phyloP scores from a whole-genome alignment of 2,797 vertebrate genomes.

The Spinibarbus caldwelli region DNA sequence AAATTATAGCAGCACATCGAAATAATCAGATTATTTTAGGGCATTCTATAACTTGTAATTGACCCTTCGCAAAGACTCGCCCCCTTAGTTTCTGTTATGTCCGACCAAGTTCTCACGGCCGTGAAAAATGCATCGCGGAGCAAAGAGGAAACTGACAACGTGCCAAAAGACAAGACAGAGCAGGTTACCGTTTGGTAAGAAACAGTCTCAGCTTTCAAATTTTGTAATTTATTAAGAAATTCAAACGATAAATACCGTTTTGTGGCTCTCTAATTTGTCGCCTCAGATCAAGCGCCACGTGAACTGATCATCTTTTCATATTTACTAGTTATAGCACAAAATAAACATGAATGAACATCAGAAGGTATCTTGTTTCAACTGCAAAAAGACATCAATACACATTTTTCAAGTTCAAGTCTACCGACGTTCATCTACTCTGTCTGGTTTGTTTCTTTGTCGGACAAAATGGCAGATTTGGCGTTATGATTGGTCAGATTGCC shows the following conservation, averaged over 20 bases:
- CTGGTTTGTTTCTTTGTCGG: too few species aligned
- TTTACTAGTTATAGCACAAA: background rate
- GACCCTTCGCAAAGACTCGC: background rate
- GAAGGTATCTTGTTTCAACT: background rate
- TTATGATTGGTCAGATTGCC: background rate
- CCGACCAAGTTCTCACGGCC: too few species aligned
- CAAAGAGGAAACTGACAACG: too few species aligned
- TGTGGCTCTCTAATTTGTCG: too few species aligned
- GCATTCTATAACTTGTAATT: background rate
- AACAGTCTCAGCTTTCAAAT: too few species aligned
- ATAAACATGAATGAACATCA: background rate
- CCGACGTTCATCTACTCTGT: too few species aligned
- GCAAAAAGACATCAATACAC: background rate
- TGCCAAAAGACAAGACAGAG: too few species aligned
- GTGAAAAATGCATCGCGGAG: too few species aligned
- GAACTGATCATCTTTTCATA: background rate
- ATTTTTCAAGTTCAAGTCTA: background rate
- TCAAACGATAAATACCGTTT: too few species aligned
- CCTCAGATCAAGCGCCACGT: background rate
- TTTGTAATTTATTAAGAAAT: too few species aligned
- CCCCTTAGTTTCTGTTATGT: too few species aligned
- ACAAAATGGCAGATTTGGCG: background rate
- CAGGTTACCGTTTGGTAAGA: too few species aligned
- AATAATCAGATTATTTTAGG: background rate
- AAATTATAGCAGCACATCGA: constrained; percentile 12